Evolutionary conservation across 2,797 vertebrate species (phyloP).

Genomic region (Danio kyathit): DNA sequence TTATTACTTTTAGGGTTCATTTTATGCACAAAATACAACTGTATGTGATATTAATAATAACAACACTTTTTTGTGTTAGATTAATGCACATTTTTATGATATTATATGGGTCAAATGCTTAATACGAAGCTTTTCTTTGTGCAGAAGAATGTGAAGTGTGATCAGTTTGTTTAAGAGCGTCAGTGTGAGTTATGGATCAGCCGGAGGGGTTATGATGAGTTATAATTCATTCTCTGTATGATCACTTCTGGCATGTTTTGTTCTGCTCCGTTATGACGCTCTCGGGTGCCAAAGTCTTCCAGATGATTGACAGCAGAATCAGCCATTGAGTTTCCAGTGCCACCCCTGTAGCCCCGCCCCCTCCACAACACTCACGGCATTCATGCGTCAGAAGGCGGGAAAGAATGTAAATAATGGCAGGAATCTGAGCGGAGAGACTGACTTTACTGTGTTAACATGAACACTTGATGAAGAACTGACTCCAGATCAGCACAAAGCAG

Average conservation of each 20-base stretch:
- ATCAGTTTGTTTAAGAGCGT: not conserved
- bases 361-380: not conserved
- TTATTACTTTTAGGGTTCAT: too few species aligned
- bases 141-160: too few species aligned
- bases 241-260: not conserved
- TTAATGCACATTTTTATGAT: too few species aligned
- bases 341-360: constrained; percentile 8
- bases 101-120: too few species aligned
- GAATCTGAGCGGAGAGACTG: not conserved
- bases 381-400: not conserved
- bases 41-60: too few species aligned
- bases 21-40: too few species aligned
- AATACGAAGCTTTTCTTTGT: too few species aligned
- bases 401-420: constrained; percentile 16
- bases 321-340: constrained; percentile 20
- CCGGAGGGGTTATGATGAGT: too few species aligned
- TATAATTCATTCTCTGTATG: not conserved
- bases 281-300: constrained; percentile 36
- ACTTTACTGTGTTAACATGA: too few species aligned
- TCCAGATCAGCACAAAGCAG: not conserved
- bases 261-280: not conserved
- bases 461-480: too few species aligned
- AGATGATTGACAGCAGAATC: constrained; percentile 2
- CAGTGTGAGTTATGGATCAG: too few species aligned
- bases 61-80: too few species aligned